Evolutionary conservation across 2,888 invertebrate species (phyloP), one percentile per base, ranked within the genome.

Genomic region (Diabrotica balteata): DNA sequence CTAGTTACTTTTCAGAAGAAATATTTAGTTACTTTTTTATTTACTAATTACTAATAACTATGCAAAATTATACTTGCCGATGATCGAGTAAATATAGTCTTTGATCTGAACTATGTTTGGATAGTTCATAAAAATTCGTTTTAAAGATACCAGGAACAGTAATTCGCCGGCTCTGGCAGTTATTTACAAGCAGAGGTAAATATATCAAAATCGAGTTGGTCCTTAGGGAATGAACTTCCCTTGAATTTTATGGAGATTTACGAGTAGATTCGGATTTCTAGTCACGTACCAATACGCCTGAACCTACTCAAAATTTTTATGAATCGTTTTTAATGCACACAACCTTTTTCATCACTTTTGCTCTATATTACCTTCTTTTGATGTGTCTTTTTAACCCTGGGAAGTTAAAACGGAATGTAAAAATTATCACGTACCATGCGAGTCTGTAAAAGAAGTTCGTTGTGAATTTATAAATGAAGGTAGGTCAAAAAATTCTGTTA

Each of bases 211-310:
- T 57, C 57, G 51, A 63, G 57, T 57, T 45, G 22, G 22, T 51
- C 63, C 58, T 51, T 57, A 9, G 58, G 63, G 63, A 63, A 51
- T 58, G 44, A 51, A 63, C 50, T 63, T 63, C 44, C 45, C 50
- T 11, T 45, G 63, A 63, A 57, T 63, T 57, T 63, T 63, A 63
- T 51, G 61, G 54, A 62, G 63, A 63, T 51, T 63, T 51, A 58
- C 49, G 57, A 54, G 52, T 53, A 22, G 32, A 58, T 63, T 63
- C 51, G 44, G 44, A 57, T 63, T 63, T 63, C 63, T 43, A 51
- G 58, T 63, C 63, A 63, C 63, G 63, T 63, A 11, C 22, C 58
- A 63, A 63, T 63, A 63, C 63, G 57, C 63, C 45, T 51, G 50
- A 51, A 63, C 58, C 63, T 52, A 58, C 57, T 63, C 50, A 58